Percentiles rank a stretch among this genome's conserved stretches.
phyloP scores from a whole-genome alignment of 2,888 invertebrate genomes.

The Microlaimidae sp. region DNA sequence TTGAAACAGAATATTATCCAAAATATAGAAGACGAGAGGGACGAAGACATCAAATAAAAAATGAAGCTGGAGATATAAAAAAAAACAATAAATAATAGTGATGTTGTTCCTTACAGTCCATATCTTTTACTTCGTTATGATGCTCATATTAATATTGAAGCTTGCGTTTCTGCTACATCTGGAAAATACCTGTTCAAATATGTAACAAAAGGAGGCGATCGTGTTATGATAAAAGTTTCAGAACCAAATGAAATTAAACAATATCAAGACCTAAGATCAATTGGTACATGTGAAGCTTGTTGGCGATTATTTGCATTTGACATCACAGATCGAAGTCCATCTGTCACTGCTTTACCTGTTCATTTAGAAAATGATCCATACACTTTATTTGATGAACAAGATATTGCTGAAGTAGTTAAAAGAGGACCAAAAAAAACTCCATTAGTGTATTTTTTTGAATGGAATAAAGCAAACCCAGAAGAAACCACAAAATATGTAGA shows the following conservation, averaged over 20 bases:
- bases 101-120: constrained; percentile 16
- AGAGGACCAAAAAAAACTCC: not conserved
- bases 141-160: constrained; percentile 17
- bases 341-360: not conserved
- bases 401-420: not conserved
- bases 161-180: constrained; percentile 10
- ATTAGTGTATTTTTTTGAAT: not conserved
- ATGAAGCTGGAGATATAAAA: no score
- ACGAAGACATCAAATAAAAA: no score
- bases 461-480: not conserved
- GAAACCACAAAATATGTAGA: not conserved
- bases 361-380: not conserved
- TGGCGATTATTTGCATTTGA: not conserved
- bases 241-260: not conserved
- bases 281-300: not conserved
- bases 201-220: constrained; percentile 10
- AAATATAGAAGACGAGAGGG: constrained; percentile 5
- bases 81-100: not conserved
- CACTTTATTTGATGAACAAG: not conserved
- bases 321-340: not conserved
- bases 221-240: not conserved
- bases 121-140: constrained; percentile 6
- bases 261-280: not conserved
- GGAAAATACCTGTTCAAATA: constrained; percentile 13
- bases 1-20: not conserved